Conservation (phyloP, 2,888 invertebrate genomes). For the Pristionchus maxplancki region DNA sequence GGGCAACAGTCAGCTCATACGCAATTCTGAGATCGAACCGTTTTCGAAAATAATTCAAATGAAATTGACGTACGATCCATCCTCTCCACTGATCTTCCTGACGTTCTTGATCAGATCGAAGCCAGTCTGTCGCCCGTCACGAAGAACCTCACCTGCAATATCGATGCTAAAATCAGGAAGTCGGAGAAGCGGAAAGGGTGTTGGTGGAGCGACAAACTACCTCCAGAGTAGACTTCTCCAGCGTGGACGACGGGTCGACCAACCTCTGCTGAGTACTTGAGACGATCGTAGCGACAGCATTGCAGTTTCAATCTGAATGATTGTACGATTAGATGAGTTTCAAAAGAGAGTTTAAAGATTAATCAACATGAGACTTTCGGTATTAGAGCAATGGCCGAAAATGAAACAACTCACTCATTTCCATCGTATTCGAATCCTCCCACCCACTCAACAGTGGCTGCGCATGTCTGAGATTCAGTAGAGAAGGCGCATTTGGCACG, state of each 20-base stretch:
- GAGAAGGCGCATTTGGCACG: conserved; percentile 66
- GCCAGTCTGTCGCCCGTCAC: conserved; percentile 73
- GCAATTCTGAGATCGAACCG: conserved; percentile 57
- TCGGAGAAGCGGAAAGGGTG: neutral
- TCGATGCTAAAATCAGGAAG: neutral
- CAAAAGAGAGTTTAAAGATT: neutral
- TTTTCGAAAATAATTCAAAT: neutral
- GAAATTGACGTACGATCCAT: conserved; percentile 61
- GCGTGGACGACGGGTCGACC: conserved; percentile 71
- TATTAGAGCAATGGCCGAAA: neutral
- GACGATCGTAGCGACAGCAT: conserved; percentile 72
- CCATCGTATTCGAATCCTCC: conserved; percentile 86
- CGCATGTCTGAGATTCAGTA: conserved; percentile 63
- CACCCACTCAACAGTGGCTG: conserved; percentile 68
- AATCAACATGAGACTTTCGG: neutral
- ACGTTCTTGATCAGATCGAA: conserved; percentile 73
- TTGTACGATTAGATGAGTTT: neutral
- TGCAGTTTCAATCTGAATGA: conserved; percentile 65
- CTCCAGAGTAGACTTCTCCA: conserved; percentile 73
- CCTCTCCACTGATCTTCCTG: conserved; percentile 61
- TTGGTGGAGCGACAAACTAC: conserved; percentile 52
- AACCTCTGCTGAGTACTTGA: conserved; percentile 70
- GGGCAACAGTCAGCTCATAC: conserved; percentile 72
- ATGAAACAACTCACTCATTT: conserved; percentile 74
- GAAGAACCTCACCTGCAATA: conserved; percentile 66